Conservation (phyloP, 64 coral and sea anemone genomes). For the Actinia tenebrosa region DNA sequence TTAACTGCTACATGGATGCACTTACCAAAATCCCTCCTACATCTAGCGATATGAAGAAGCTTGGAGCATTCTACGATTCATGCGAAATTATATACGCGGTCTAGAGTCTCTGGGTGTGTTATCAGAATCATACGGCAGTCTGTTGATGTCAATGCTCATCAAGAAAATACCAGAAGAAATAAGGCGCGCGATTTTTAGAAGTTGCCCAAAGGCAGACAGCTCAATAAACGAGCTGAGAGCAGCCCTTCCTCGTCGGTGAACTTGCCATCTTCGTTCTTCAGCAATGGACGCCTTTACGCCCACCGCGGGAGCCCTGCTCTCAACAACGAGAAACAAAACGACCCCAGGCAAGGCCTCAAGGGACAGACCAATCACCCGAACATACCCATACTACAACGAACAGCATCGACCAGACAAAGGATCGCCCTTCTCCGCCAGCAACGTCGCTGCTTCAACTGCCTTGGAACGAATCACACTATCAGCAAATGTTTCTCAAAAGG, state of each 20-base stretch:
- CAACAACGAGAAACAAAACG: slow-evolving; percentile 2
- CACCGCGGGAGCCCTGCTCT: neutral
- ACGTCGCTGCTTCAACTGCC: slow-evolving; percentile 40
- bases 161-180: slow-evolving; percentile 49
- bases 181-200: slow-evolving; percentile 23
- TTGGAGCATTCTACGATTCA: slow-evolving; percentile 31
- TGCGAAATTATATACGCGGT: slow-evolving; percentile 40
- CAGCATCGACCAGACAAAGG: slow-evolving; percentile 34
- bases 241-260: neutral
- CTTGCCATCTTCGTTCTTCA: neutral
- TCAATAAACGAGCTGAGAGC: slow-evolving; percentile 33
- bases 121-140: slow-evolving; percentile 43
- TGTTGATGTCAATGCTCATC: slow-evolving; percentile 38
- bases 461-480: slow-evolving; percentile 30
- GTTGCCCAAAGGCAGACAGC: slow-evolving; percentile 26
- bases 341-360: neutral
- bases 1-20: slow-evolving; percentile 35
- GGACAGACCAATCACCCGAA: neutral
- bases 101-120: slow-evolving; percentile 31
- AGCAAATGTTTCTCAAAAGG: slow-evolving; percentile 38
- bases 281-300: neutral
- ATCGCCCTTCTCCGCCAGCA: slow-evolving; percentile 29
- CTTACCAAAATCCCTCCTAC: slow-evolving; percentile 9
- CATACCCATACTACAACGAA: slow-evolving; percentile 37
- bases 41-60: slow-evolving; percentile 18